Percentiles rank a stretch among this genome's conserved stretches.
Conservation (phyloP, 2,888 invertebrate species). For the Drosophila maculinotata region DNA sequence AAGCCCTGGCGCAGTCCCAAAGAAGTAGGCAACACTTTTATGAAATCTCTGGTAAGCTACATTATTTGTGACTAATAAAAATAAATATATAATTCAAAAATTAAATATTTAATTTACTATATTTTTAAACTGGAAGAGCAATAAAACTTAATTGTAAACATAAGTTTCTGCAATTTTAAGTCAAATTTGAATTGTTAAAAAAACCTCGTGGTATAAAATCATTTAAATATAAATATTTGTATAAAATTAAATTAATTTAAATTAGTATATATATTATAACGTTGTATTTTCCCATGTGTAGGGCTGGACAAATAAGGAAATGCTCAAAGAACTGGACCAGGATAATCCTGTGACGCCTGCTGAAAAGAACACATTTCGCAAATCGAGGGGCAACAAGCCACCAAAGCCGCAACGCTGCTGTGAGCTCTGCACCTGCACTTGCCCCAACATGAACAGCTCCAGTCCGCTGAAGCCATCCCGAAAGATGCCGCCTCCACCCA, state of each 20-base stretch:
- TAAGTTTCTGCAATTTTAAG: too few species aligned
- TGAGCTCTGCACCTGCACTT: conserved; percentile 82
- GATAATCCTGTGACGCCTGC: conserved; percentile 84
- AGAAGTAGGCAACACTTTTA: conserved; percentile 90
- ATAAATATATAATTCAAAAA: not conserved
- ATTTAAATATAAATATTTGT: not conserved
- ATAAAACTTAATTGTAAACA: too few species aligned
- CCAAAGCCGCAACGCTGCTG: conserved; percentile 79
- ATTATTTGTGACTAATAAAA: not conserved
- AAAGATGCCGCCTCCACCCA: conserved; percentile 26
- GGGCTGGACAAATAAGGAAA: conserved; percentile 85
- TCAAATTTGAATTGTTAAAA: too few species aligned
- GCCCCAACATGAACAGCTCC: conserved; percentile 70
- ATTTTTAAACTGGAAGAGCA: too few species aligned
- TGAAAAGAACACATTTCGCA: conserved; percentile 82
- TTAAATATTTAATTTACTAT: too few species aligned
- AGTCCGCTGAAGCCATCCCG: conserved; percentile 63
- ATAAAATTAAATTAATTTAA: too few species aligned
- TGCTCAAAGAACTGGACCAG: conserved; percentile 84
- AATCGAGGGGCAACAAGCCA: conserved; percentile 72
- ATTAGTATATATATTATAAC: too few species aligned
- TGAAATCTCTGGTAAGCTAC: conserved; percentile 89
- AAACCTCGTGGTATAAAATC: too few species aligned
- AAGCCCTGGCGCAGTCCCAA: conserved; percentile 90
- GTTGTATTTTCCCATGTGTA: conserved; percentile 27